Percentiles rank a stretch among this genome's conserved stretches.
These are phyloP conservation scores for Deilephila elpenor DNA, from an alignment of 2,888 invertebrate species.

Conservation along the genomic window DNA sequence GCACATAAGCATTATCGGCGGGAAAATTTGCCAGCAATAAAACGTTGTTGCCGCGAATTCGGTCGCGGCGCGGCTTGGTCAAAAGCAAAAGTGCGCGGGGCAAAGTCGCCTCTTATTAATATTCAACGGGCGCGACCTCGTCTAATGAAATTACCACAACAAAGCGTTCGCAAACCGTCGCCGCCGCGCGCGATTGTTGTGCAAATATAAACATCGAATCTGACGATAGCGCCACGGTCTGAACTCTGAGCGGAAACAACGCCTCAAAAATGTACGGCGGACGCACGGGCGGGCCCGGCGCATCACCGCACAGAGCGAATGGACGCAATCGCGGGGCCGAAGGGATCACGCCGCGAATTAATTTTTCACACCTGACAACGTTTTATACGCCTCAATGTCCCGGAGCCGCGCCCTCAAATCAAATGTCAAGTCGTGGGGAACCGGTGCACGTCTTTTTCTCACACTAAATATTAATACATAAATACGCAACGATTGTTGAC, in stretches of 20 bases:
- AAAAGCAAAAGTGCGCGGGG: slow-evolving; percentile 59
- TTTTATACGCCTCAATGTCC: background rate
- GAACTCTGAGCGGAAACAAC: slow-evolving; percentile 34
- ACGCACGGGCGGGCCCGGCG: background rate
- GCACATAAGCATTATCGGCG: slow-evolving; percentile 9
- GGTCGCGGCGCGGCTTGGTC: slow-evolving; percentile 33
- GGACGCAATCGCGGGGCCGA: background rate
- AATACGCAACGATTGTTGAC: too few relatives aligned
- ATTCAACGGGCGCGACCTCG: slow-evolving; percentile 70
- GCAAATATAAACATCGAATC: slow-evolving; percentile 79
- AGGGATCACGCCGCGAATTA: background rate
- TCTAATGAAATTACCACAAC: slow-evolving; percentile 82
- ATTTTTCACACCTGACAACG: background rate
- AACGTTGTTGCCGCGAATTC: background rate
- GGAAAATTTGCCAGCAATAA: slow-evolving; percentile 24
- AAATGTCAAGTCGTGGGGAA: too few relatives aligned
- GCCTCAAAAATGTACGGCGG: slow-evolving; percentile 25
- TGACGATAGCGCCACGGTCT: slow-evolving; percentile 60
- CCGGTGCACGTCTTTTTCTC: too few relatives aligned
- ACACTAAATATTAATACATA: too few relatives aligned
- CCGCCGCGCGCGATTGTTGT: slow-evolving; percentile 68
- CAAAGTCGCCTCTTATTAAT: slow-evolving; percentile 67
- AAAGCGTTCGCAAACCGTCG: slow-evolving; percentile 62
- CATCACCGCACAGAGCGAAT: background rate
- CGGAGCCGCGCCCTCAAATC: background rate